Evolutionary conservation across 2,797 vertebrate species (phyloP).

Genomic region (Arnoldichthys spilopterus): DNA sequence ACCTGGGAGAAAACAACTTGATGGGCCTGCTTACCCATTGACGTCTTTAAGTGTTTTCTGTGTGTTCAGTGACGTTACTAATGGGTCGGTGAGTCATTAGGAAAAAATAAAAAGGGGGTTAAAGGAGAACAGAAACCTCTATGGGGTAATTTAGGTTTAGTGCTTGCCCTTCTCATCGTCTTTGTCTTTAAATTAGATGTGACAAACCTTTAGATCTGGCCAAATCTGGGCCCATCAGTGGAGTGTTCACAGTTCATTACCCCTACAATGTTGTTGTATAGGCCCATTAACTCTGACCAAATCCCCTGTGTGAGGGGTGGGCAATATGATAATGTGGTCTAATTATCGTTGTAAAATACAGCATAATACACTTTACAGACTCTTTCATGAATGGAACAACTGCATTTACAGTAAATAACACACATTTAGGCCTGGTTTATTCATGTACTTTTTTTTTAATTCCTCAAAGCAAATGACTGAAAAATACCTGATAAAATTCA

Average conservation of each 20-base stretch:
- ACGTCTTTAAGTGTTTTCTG: constrained; percentile 9
- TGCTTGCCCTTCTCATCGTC: constrained; percentile 6
- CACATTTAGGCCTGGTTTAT: too few relatives aligned
- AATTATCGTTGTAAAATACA: not conserved
- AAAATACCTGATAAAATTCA: too few relatives aligned
- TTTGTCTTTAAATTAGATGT: constrained; percentile 24
- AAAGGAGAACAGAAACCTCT: constrained; percentile 18
- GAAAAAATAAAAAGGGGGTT: not conserved
- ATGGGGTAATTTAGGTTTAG: constrained; percentile 2
- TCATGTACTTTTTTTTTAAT: too few relatives aligned
- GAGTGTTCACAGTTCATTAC: constrained; percentile 28
- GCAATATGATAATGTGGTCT: not conserved
- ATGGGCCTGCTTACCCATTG: not conserved
- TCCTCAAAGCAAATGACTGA: too few relatives aligned
- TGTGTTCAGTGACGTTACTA: constrained; percentile 25
- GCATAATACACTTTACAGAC: not conserved
- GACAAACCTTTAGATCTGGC: constrained; percentile 35
- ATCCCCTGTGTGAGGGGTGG: not conserved
- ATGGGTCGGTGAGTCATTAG: constrained; percentile 16
- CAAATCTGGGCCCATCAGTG: constrained; percentile 1
- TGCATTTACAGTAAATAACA: too few relatives aligned
- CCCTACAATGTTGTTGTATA: not conserved
- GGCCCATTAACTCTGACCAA: constrained; percentile 23
- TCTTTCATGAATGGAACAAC: too few relatives aligned
- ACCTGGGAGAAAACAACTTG: not conserved